Evolutionary conservation across 2,888 invertebrate genomes (phyloP), one percentile per base, ranked within the genome.

Genomic region (Noctua fimbriata): DNA sequence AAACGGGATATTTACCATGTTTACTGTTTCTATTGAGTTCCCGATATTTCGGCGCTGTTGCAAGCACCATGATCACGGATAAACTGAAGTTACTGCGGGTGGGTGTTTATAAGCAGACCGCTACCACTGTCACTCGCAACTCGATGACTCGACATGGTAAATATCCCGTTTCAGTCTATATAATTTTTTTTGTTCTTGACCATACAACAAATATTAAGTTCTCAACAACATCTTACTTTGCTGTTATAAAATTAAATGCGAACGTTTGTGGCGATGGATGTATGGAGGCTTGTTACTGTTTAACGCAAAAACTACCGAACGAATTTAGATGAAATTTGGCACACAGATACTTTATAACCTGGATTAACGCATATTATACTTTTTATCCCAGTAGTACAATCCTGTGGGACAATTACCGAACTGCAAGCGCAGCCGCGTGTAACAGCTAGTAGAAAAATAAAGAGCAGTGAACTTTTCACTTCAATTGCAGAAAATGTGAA

Each of bases 401-500:
- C 55, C 21, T 9, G 28, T 28, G 14, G 6, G 5, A 6, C 28
- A 60, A 3, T 16, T 18, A 60, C 16, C 16, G 28, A 60, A 60
- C 16, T 60, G 16, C 60, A 63, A 2, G 18, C 60, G 28, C 7
- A 3, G 28, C 28, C 2, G 28, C 58, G 58, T 5, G 58, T 5
- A 14, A 14, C n/a, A 58, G 14, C n/a, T n/a, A n/a, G 58, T n/a
- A 32, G 9, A 63, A 10, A 32, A 63, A 28, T 7, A 32, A 47
- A 44, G 52, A n/a, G 79, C 77, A 55, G 3, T 79, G 52, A 79
- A 41, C 60, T 49, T 28, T 18, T 1, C 1, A 2, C 4, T 44
- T n/a, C 14, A 55, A 21, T 79, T 69, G 41, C 24, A 69, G 49
- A 76, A 69, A 44, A 80, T 52, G 24, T 47, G 18, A 28, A 63